Conservation (phyloP, 37 sponge, comb jelly and placozoan species). For the Tethya wilhelma region DNA sequence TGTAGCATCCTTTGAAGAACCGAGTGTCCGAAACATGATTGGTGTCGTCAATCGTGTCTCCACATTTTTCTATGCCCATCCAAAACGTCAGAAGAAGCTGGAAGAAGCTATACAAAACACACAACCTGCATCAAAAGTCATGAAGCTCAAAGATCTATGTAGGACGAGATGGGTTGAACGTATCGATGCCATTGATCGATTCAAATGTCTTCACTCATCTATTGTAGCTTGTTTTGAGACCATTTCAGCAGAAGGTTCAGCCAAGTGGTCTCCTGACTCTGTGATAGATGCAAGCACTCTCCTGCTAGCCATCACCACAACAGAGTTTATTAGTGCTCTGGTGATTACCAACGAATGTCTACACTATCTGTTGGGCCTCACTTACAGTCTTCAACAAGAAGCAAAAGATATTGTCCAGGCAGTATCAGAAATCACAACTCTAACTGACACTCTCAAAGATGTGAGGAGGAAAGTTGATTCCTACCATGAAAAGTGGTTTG, state of each 20-base stretch:
- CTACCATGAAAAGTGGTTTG: no score
- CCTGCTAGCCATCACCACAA: slow-evolving; percentile 46
- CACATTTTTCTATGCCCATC: slow-evolving; percentile 60
- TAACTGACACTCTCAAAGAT: slow-evolving; percentile 24
- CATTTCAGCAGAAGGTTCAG: slow-evolving; percentile 50
- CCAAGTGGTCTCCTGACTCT: slow-evolving; percentile 47
- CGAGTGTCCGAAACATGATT: slow-evolving; percentile 62
- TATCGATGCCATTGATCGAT: slow-evolving; percentile 49
- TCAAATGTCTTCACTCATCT: slow-evolving; percentile 56
- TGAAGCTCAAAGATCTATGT: slow-evolving; percentile 55
- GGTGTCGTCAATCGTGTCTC: slow-evolving; percentile 48
- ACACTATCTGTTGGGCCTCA: slow-evolving; percentile 48
- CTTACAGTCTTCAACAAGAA: slow-evolving; percentile 52
- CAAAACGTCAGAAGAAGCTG: slow-evolving; percentile 53
- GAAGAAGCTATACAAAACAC: slow-evolving; percentile 45
- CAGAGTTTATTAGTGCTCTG: slow-evolving; percentile 58
- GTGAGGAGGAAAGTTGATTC: slow-evolving; percentile 41
- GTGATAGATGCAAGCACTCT: slow-evolving; percentile 63
- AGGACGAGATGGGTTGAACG: slow-evolving; percentile 67
- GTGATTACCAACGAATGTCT: slow-evolving; percentile 57
- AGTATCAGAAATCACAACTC: slow-evolving; percentile 40
- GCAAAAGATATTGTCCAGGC: slow-evolving; percentile 68
- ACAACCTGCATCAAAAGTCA: slow-evolving; percentile 26
- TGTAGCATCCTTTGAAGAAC: slow-evolving; percentile 22
- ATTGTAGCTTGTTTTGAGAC: slow-evolving; percentile 67